phyloP scores from a whole-genome alignment of 2,113 vertebrate genomes.

The rabbit (Oryctolagus cuniculus) region mOryCun1.1 NC_091433.1:58367501-58368000 shows the following conservation, averaged over 20 bases:
- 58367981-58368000: neutral
- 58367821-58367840: slow-evolving; percentile 27
- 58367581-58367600: slow-evolving; percentile 66
- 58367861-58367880: slow-evolving; percentile 32
- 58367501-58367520: neutral
- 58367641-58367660: neutral
- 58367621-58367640: neutral
- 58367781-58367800: neutral
- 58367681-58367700: neutral
- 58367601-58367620: neutral
- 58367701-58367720: slow-evolving; percentile 13
- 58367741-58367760: neutral
- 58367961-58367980: neutral
- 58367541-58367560: neutral
- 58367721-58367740: slow-evolving; percentile 51
- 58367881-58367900: slow-evolving; percentile 31
- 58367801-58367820: slow-evolving; percentile 36
- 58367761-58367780: neutral
- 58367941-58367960: neutral
- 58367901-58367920: slow-evolving; percentile 54
- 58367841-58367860: slow-evolving; percentile 39
- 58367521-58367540: slow-evolving; percentile 32
- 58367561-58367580: slow-evolving; percentile 49
- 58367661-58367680: neutral
- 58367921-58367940: neutral